phyloP scores from a whole-genome alignment of 2,888 invertebrate genomes.

The Rambutsinella grinnellia region DNA sequence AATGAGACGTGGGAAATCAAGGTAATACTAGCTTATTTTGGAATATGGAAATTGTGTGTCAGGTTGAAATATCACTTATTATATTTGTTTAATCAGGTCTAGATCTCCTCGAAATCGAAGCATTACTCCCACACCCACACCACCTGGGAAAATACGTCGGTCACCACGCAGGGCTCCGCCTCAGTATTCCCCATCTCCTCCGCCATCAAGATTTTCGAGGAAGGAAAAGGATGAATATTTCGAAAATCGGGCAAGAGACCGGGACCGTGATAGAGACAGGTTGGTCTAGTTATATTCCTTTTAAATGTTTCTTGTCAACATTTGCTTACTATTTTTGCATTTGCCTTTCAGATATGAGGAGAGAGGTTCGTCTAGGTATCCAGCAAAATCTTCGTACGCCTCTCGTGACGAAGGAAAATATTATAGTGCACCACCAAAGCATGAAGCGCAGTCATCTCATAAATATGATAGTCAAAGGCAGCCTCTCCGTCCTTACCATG shows the following conservation, averaged over 20 bases:
- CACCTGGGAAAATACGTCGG: constrained; percentile 41
- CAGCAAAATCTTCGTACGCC: constrained; percentile 2
- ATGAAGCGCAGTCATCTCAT: constrained; percentile 31
- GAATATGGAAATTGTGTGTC: not conserved
- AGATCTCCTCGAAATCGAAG: constrained; percentile 61
- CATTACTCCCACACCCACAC: constrained; percentile 39
- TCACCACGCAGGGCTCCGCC: constrained; percentile 64
- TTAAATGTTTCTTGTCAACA: not conserved
- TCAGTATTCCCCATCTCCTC: constrained; percentile 63
- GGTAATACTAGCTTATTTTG: constrained; percentile 10
- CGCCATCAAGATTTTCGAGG: constrained; percentile 58
- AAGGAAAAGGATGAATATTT: constrained; percentile 64
- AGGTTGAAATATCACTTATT: too few relatives aligned
- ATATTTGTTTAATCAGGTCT: constrained; percentile 41
- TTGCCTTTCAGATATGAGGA: constrained; percentile 48
- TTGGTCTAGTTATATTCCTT: not conserved
- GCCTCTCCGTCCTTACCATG: constrained; percentile 35
- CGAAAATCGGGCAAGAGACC: constrained; percentile 48
- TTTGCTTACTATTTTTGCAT: not conserved
- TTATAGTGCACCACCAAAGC: constrained; percentile 33
- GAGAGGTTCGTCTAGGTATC: constrained; percentile 18
- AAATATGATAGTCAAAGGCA: constrained; percentile 42
- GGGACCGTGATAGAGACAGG: not conserved
- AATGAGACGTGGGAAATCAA: constrained; percentile 37
- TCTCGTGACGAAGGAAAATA: constrained; percentile 47